Base-by-base conservation (phyloP, 2,113 vertebrate genomes). In the Muntiacus muntjak region DNA sequence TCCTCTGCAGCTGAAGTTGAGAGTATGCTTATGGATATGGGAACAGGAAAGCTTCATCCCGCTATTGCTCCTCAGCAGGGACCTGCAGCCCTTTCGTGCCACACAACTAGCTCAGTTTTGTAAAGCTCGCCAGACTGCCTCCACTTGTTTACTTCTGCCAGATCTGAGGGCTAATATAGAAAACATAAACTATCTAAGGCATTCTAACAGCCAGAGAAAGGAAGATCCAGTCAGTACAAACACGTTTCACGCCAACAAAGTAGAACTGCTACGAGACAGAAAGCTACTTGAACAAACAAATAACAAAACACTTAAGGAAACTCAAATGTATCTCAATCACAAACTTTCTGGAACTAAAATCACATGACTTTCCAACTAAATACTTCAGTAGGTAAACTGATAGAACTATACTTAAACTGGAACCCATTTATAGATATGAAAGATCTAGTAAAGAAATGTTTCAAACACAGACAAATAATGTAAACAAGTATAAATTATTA, bases 201-300 rank as follows among this genome's bases (percentile, higher is more conserved):
- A 2, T 52, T 43, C 71, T 43, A 67, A 71, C 36, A 79, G 47
- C 13, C 55, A 84, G 33, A 91, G 47, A 74, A 2, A 91, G 74
- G 50, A 93, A 74, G 30, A 90, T 85, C 19, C 40, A 82, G 47
- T 93, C 33, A 89, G 47, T 15, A 76, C 15, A 87, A 96, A 84
- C 47, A 83, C 47, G 79, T 28, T 83, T 89, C 28, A 71, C 79
- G 55, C 71, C 94, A 98, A 55, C 45, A 87, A 87, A 87, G 40
- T 2, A 87, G 23, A 94, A 11, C 52, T 92, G 91, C 33, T 36
- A 21, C 7, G 30, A 87, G 50, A 93, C 50, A 36, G 54, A 92
- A 74, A 89, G n/a, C 13, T 15, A 89, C 30, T 79, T 98, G 74
- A 58, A 87, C 28, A 94, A 96, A 82, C n/a, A 94, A 95, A 82